Conservation (phyloP, 1,140 invertebrate genomes). For the Trichonephila clavipes region DNA sequence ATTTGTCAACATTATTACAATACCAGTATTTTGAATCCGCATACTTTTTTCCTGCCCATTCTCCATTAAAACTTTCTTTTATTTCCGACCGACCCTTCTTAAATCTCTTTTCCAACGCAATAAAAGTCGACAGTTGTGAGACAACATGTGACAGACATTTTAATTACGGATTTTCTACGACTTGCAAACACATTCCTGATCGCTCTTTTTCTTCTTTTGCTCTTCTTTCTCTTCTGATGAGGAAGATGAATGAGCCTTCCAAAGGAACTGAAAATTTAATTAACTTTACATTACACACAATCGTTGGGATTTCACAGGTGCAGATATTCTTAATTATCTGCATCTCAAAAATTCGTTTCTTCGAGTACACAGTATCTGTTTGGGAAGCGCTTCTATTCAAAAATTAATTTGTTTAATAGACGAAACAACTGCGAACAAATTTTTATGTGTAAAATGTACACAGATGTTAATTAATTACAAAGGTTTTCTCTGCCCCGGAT, state of each 20-base stretch:
- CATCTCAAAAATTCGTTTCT: not conserved
- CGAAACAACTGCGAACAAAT: not conserved
- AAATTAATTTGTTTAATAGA: not conserved
- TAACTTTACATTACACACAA: not conserved
- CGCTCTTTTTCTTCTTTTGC: not conserved
- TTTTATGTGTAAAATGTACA: not conserved
- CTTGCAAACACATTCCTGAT: not conserved
- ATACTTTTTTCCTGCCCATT: too few relatives aligned
- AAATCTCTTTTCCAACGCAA: not conserved
- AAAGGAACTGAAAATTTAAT: not conserved
- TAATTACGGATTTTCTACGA: conserved; percentile 14
- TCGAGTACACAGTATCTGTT: not conserved
- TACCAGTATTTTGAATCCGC: too few relatives aligned
- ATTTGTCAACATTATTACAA: too few relatives aligned
- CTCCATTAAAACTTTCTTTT: too few relatives aligned
- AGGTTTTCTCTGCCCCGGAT: not conserved
- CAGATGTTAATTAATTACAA: not conserved
- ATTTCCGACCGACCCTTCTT: too few relatives aligned
- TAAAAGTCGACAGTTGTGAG: not conserved
- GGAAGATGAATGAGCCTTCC: not conserved
- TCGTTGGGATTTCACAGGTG: not conserved
- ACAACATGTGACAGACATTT: not conserved
- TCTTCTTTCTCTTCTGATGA: not conserved
- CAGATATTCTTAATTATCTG: not conserved
- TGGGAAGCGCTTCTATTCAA: too few relatives aligned